A percentile compares a stretch with the other conserved stretches of the same genome.
These are phyloP conservation scores for Takifugu ocellatus DNA, from an alignment of 2,797 vertebrate genomes.

Conservation along the genomic window DNA sequence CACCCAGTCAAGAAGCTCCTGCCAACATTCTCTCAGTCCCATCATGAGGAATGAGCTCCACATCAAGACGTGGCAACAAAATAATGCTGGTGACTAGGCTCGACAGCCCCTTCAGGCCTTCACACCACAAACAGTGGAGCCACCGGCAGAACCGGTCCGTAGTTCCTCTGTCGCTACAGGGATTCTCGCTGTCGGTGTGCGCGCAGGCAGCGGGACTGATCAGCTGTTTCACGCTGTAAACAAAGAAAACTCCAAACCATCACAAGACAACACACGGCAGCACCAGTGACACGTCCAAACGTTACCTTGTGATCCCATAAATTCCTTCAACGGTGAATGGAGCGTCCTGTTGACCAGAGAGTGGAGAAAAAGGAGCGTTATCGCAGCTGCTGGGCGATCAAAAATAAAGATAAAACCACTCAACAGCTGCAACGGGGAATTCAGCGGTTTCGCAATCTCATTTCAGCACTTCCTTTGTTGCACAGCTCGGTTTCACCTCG, in stretches of 20 bases:
- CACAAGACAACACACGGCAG: constrained; percentile 1
- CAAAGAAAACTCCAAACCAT: constrained; percentile 61
- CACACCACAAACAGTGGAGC: too few relatives aligned
- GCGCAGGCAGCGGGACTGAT: constrained; percentile 6
- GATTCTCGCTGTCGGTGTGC: too few relatives aligned
- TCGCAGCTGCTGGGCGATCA: constrained; percentile 26
- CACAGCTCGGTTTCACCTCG: neutral
- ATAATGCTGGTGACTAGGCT: too few relatives aligned
- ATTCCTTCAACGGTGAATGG: constrained; percentile 68
- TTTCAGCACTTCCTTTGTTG: neutral
- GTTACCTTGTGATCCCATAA: constrained; percentile 85
- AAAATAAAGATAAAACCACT: constrained; percentile 25
- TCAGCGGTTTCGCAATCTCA: constrained; percentile 21
- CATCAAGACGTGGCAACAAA: too few relatives aligned
- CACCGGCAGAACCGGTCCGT: too few relatives aligned
- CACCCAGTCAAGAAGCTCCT: too few relatives aligned
- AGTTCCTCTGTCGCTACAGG: too few relatives aligned
- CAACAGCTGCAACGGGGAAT: constrained; percentile 7
- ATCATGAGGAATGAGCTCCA: too few relatives aligned
- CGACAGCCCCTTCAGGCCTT: too few relatives aligned
- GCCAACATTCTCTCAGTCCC: too few relatives aligned
- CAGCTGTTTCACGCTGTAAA: constrained; percentile 68
- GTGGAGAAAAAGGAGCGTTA: constrained; percentile 34
- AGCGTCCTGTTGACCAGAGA: constrained; percentile 70
- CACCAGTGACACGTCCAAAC: constrained; percentile 3